A percentile compares a stretch with the other conserved stretches of the same genome.
These are phyloP conservation scores for Euglossa dilemma DNA, from an alignment of 1,140 invertebrate genomes.

Conservation along the genomic window DNA sequence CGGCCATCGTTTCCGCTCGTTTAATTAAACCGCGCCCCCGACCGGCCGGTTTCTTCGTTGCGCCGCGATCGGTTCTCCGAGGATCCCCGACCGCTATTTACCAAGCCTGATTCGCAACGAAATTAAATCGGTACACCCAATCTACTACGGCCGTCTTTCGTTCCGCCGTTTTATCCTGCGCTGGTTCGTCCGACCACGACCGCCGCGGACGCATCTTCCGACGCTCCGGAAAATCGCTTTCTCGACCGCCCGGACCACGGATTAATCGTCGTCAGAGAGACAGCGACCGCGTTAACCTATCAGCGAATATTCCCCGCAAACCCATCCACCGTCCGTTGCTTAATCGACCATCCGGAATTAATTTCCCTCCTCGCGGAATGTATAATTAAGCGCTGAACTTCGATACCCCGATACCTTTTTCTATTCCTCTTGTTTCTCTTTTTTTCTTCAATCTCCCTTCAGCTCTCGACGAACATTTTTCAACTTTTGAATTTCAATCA, in stretches of 20 bases:
- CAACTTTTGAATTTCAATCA: too few relatives aligned
- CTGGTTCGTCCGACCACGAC: not conserved
- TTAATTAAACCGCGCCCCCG: constrained; percentile 60
- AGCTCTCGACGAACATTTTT: too few relatives aligned
- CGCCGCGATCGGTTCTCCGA: constrained; percentile 59
- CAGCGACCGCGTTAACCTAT: not conserved
- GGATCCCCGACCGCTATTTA: constrained; percentile 56
- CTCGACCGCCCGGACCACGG: not conserved
- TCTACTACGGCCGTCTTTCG: constrained; percentile 39
- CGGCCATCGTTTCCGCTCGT: constrained; percentile 66
- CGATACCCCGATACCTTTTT: not conserved
- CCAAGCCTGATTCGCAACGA: constrained; percentile 63
- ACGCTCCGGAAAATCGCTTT: constrained; percentile 10
- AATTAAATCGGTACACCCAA: constrained; percentile 67
- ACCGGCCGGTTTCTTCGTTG: constrained; percentile 48
- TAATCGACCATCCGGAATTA: not conserved
- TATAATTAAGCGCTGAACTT: not conserved
- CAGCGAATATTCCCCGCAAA: too few relatives aligned
- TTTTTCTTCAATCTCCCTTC: too few relatives aligned
- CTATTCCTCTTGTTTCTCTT: too few relatives aligned
- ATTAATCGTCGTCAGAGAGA: constrained; percentile 2
- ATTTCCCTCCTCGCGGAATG: not conserved
- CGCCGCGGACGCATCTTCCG: not conserved
- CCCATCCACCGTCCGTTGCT: not conserved
- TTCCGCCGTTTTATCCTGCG: constrained; percentile 32